phyloP scores from a whole-genome alignment of 2,797 vertebrate genomes.

The Phoxinus dragarum region DNA sequence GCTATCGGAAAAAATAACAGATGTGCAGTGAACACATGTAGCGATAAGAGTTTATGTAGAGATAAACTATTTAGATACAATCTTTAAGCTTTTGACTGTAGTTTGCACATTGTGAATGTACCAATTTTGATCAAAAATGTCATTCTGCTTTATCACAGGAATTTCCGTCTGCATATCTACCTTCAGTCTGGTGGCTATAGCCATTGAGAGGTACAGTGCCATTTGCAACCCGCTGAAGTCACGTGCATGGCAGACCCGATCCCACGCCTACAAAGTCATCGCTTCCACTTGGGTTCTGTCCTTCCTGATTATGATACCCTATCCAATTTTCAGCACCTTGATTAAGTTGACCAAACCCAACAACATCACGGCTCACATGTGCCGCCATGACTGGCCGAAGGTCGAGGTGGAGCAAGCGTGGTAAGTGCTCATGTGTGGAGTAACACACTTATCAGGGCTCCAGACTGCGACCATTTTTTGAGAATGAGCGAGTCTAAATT shows the following conservation, averaged over 20 bases:
- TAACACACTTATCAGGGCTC: too few relatives aligned
- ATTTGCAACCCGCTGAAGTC: constrained; percentile 96
- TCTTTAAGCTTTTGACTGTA: neutral
- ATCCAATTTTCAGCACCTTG: constrained; percentile 86
- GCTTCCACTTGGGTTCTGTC: constrained; percentile 89
- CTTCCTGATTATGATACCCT: constrained; percentile 91
- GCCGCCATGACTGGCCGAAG: constrained; percentile 85
- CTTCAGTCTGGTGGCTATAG: constrained; percentile 94
- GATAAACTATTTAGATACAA: neutral
- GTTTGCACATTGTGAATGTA: neutral
- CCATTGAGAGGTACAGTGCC: constrained; percentile 94
- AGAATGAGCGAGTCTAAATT: too few relatives aligned
- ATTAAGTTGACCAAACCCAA: constrained; percentile 60
- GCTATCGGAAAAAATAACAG: neutral
- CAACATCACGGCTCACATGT: constrained; percentile 78
- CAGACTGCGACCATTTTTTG: too few relatives aligned
- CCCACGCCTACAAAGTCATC: constrained; percentile 94
- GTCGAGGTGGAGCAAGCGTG: constrained; percentile 83
- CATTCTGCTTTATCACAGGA: constrained; percentile 74
- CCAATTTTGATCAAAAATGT: neutral
- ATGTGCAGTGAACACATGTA: constrained; percentile 7
- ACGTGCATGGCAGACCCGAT: constrained; percentile 93
- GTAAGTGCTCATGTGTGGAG: constrained; percentile 72
- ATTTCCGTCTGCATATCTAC: constrained; percentile 96
- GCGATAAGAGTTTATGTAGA: too few relatives aligned